Evolutionary conservation across 2,888 invertebrate genomes (phyloP), one percentile per base, ranked within the genome.

Genomic region (Cephus pygmeus): DNA sequence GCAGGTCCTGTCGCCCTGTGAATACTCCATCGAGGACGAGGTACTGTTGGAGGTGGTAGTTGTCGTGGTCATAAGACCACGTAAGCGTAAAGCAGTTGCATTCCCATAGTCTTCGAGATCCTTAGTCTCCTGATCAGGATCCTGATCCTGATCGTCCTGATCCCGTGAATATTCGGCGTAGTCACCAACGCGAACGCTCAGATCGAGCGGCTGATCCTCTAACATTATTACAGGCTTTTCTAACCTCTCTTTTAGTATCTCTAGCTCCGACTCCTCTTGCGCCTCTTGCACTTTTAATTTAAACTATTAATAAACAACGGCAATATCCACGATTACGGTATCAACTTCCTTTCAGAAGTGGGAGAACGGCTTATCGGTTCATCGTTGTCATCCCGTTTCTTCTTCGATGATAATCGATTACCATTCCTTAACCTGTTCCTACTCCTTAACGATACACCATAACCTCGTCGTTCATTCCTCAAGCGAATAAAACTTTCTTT

Each of bases 181-280:
- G 75, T 91, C 91, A 80, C 90, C 91, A 68, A 91, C 89, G 78
- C 92, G 92, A 73, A 95, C 94, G 85, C 96, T 95, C 90, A 97
- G 93, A 93, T 97, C 97, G 91, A 97, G 91, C 30, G 97, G 97
- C 80, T 94, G 94, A 85, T 96, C 95, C 83, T 94, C 94, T 82
- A 91, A 88, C 91, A 90, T 92, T 81, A 82, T 86, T 80, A 34
- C 40, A 12, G 40, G 15, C 23, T 56, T 2, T 56, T 56, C 23
- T 56, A 56, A 56, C 56, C 56, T 56, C 56, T 23, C 56, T 23
- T 56, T 56, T 6, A 6, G 23, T 23, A 23, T 56, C 1, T 9
- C 56, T 56, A 9, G 9, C 40, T 23, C 23, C 23, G 56, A 56
- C 23, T 56, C 56, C 23, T 56, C 56, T 56, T 23, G 56, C 56